Base-by-base conservation (phyloP, 37 sponge, comb jelly and placozoan genomes). In the Ianthella basta region DNA sequence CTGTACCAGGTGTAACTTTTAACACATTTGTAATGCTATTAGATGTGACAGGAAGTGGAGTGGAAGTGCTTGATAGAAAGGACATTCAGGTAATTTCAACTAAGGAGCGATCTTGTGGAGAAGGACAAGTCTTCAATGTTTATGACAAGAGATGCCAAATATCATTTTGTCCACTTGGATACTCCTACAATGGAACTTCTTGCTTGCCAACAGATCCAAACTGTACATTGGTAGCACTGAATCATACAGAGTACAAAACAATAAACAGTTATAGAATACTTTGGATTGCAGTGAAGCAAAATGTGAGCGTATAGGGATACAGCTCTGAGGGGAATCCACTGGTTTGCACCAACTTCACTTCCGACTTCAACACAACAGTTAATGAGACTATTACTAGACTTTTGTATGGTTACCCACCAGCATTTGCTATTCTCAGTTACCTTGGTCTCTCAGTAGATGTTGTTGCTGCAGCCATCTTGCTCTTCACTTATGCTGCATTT, bases 401-500 rank as follows among this genome's bases (percentile, higher is more conserved):
- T 19, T 16, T 36, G 25, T 75, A 36, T 41, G 53, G 44, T 50
- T 75, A 75, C 39, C 78, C 78, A n/a, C 1, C 24, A 44, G 20
- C 16, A 53, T 21, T 19, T 40, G 25, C 16, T 41, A 36, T 41
- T 2, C 18, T 50, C 39, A 75, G 37, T 53, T 44, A 53, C 15
- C 6, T 84, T 41, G 90, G 90, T 14, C 80, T 84, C 53, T 65
- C 80, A 20, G 21, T 91, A 34, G 86, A 88, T 19, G 37, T 91
- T 15, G 60, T 87, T 6, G 92, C 88, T 29, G 30, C 35, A 61
- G 55, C 56, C 20, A 14, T 81, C 10, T 15, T 91, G 4, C 37
- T 91, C 15, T 13, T 91, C 27, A 91, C 89, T 0, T 87, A 87
- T 30, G 21, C 56, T 29, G 57, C 88, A 13, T 87, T 91, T 56